phyloP scores from a whole-genome alignment of 1,140 invertebrate species.

The Oncopodura yosiiana region DNA sequence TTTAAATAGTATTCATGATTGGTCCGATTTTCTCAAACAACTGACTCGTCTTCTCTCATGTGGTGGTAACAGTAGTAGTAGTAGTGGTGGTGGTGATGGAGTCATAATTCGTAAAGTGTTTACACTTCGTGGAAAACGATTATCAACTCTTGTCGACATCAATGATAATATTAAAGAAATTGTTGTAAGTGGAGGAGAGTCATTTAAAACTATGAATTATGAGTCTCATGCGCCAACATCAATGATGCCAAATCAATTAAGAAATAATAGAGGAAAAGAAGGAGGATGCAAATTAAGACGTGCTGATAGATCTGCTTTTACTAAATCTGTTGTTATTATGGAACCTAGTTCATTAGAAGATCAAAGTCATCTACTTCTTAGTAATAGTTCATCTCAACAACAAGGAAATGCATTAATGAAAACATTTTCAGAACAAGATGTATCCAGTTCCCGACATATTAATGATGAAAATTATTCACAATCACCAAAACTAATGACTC shows the following conservation, averaged over 20 bases:
- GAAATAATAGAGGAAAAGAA: conserved; percentile 4
- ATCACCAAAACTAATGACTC: conserved; percentile 6
- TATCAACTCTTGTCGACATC: conserved; percentile 15
- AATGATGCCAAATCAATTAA: conserved; percentile 2
- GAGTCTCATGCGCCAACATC: not conserved
- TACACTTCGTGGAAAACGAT: conserved; percentile 16
- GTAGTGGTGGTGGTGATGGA: not conserved
- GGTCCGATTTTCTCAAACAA: conserved; percentile 23
- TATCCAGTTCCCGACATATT: conserved; percentile 12
- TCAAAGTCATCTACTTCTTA: not conserved
- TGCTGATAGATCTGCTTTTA: conserved; percentile 12
- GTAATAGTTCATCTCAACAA: not conserved
- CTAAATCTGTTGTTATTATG: conserved; percentile 25
- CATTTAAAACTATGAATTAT: conserved; percentile 20
- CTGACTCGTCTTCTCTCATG: conserved; percentile 11
- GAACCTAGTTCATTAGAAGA: conserved; percentile 9
- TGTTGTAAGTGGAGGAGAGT: conserved; percentile 22
- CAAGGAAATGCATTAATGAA: conserved; percentile 19
- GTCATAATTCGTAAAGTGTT: conserved; percentile 16
- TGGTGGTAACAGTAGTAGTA: no score
- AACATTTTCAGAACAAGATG: conserved; percentile 33
- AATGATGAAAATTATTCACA: not conserved
- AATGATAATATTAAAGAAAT: conserved; percentile 15
- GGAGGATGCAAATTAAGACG: not conserved
- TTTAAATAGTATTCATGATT: conserved; percentile 14